Base-by-base conservation (phyloP, 2,113 vertebrate species). In the Sardina pilchardus region DNA sequence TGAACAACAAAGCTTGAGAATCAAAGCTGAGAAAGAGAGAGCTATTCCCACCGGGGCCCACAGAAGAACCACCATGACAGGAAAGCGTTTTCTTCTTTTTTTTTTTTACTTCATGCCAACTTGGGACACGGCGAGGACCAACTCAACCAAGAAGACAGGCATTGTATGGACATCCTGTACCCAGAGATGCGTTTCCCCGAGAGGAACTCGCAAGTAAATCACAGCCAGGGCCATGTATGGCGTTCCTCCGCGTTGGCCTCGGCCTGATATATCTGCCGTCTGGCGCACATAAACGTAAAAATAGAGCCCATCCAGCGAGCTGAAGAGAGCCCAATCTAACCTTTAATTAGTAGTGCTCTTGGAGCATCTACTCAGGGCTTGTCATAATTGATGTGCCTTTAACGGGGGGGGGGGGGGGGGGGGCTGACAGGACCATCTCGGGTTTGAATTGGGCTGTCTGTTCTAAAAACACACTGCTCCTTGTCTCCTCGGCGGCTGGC, bases 301-400 rank as follows among this genome's bases (percentile, higher is more conserved):
- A 71, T 71, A 71, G 10, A 71, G 21, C 63, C 30, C 71, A 17
- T 34, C 71, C 30, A 36, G 10, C 4, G 16, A 34, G 30, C 26
- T 78, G 71, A 1, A 78, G 14, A 34, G 30, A 34, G 71, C 71
- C 71, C 30, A 34, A 78, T 78, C 30, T 78, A 5, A 17, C 12
- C 30, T 34, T 78, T 78, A 78, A 78, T 78, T 78, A 78, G 71
- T 78, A 78, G 71, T 78, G 30, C 30, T 17, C 26, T 78, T 12
- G 0, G 10, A 78, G 30, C 71, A 78, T 78, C 71, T 78, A 78
- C 71, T 3, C 71, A 78, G 67, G 36, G 71, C 34, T 4, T 78
- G 71, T 78, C 71, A 78, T 78, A 36, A 78, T 78, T 78, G 26
- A 34, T 78, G 71, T 78, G 71, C 16, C 71, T 2, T 34, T 34